Evolutionary conservation across 2,113 vertebrate species (phyloP).

Genomic region (Penelope pileata): DNA sequence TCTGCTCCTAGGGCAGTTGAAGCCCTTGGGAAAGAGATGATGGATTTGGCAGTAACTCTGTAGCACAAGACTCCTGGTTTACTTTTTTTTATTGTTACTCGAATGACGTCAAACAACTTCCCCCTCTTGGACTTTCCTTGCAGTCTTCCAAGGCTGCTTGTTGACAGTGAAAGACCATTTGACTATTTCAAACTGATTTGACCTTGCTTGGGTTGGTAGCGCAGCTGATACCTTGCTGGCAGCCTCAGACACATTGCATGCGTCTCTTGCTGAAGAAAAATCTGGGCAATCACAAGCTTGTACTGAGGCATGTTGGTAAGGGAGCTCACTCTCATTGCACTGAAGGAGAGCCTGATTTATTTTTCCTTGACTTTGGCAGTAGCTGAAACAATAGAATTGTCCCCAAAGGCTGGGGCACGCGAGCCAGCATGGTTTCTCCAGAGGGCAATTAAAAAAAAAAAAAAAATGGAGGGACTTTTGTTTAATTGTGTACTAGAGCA

Average conservation of each 20-base stretch:
- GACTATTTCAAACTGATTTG: slow-evolving; percentile 2
- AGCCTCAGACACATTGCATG: neutral
- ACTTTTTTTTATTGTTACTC: neutral
- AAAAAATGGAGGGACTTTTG: neutral
- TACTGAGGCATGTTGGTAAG: neutral
- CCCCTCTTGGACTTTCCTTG: neutral
- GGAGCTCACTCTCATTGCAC: neutral
- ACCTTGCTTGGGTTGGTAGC: neutral
- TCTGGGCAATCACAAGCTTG: neutral
- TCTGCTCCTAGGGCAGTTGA: neutral
- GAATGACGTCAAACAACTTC: slow-evolving; percentile 6
- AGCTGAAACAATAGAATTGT: slow-evolving; percentile 52
- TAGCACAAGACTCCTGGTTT: neutral
- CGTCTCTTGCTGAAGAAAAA: neutral
- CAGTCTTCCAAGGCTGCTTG: neutral
- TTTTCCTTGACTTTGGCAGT: neutral
- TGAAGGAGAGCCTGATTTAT: neutral
- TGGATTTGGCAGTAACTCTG: neutral
- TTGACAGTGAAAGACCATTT: neutral
- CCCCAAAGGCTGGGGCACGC: neutral
- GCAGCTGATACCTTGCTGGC: neutral
- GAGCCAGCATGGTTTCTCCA: neutral
- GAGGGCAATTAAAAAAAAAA: neutral
- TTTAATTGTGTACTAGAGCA: slow-evolving; percentile 53
- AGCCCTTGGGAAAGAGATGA: neutral